Evolutionary conservation across 2,797 vertebrate species (phyloP).

Genomic region (Ciconia nigra): DNA sequence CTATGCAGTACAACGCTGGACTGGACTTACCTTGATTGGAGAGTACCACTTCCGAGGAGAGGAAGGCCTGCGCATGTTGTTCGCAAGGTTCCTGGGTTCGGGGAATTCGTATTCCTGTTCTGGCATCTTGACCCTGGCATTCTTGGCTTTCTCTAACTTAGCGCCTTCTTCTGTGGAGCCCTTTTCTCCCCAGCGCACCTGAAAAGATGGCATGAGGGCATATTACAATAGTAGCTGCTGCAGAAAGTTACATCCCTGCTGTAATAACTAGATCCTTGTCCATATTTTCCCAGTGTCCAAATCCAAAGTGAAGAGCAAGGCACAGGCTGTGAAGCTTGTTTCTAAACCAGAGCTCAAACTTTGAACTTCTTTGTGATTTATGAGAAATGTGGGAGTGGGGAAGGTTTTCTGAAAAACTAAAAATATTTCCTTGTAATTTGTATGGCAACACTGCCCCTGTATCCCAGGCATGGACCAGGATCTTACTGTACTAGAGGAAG

Average conservation of each 20-base stretch:
- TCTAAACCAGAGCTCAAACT: background rate
- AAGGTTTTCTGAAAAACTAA: background rate
- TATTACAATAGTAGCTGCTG: background rate
- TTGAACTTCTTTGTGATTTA: background rate
- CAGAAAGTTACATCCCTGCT: background rate
- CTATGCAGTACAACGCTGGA: accelerated
- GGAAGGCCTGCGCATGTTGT: constrained; percentile 80
- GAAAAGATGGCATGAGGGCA: background rate
- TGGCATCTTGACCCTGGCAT: constrained; percentile 95
- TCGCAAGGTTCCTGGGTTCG: constrained; percentile 83
- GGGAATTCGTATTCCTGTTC: constrained; percentile 87
- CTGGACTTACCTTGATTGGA: constrained; percentile 87
- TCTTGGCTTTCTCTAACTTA: constrained; percentile 97
- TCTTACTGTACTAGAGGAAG: background rate
- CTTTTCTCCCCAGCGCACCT: constrained; percentile 98
- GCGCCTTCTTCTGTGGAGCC: constrained; percentile 98
- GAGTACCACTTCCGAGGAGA: constrained; percentile 94
- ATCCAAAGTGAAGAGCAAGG: background rate
- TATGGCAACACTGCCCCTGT: background rate
- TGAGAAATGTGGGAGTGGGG: background rate
- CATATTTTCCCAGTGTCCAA: background rate
- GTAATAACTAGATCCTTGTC: background rate
- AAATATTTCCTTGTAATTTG: background rate
- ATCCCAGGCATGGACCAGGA: background rate
- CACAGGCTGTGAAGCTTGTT: background rate